phyloP scores from a whole-genome alignment of 2,797 vertebrate genomes.

The Aldrovandia affinis region DNA sequence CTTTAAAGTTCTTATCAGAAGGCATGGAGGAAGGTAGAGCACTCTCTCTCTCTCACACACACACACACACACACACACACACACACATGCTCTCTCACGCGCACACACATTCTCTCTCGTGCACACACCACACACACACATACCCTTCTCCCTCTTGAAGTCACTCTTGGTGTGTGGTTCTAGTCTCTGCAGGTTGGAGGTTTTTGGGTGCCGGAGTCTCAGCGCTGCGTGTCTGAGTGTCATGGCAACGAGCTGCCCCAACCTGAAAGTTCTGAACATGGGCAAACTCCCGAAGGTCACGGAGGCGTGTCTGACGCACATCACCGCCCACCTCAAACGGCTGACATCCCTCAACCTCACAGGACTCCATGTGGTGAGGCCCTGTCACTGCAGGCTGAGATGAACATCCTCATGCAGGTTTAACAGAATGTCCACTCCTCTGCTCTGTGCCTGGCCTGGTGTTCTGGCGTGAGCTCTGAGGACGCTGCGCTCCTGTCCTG shows the following conservation, averaged over 20 bases:
- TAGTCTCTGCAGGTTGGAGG: constrained; percentile 65
- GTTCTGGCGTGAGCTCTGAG: background rate
- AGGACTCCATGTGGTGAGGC: constrained; percentile 58
- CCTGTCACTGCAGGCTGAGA: background rate
- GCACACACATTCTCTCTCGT: background rate
- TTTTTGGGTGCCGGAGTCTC: constrained; percentile 69
- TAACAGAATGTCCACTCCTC: background rate
- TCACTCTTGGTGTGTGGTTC: background rate
- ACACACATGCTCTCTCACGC: background rate
- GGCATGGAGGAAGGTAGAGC: constrained; percentile 57
- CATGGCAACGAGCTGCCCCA: constrained; percentile 47
- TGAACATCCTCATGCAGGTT: background rate
- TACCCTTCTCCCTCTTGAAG: background rate
- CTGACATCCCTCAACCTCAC: constrained; percentile 70
- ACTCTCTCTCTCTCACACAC: background rate
- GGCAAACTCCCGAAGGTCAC: constrained; percentile 64
- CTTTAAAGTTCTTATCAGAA: constrained; percentile 57
- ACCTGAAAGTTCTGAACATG: constrained; percentile 58
- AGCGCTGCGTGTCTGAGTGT: constrained; percentile 53
- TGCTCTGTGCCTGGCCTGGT: background rate
- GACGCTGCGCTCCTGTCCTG: constrained; percentile 17
- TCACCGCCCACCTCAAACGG: constrained; percentile 72
- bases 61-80: background rate
- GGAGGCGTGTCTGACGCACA: constrained; percentile 50
- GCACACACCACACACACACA: no score